These are phyloP conservation scores for Piliocolobus tephrosceles DNA, from an alignment of 2,113 vertebrate species.

Conservation along the genomic window DNA sequence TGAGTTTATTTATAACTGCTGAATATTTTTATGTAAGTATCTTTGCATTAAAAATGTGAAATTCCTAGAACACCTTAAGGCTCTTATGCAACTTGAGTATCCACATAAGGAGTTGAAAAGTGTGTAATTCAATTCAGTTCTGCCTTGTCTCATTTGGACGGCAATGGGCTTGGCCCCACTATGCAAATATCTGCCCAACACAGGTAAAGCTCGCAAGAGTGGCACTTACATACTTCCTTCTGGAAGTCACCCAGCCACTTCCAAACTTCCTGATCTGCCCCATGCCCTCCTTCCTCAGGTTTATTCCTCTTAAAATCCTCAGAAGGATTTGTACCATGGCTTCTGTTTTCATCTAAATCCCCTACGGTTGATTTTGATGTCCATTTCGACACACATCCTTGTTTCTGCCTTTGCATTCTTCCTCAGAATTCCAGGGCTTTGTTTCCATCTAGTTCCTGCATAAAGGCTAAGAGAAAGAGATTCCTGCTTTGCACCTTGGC, in stretches of 20 bases:
- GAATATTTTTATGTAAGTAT: neutral
- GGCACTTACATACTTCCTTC: neutral
- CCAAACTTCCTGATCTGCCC: neutral
- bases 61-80: neutral
- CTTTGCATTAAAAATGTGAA: neutral
- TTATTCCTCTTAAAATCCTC: neutral
- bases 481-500: neutral
- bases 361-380: neutral
- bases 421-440: neutral
- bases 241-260: neutral
- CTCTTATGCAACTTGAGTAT: neutral
- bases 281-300: neutral
- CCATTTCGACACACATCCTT: neutral
- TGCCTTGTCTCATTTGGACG: neutral
- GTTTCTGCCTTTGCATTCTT: neutral
- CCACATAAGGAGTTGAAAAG: neutral
- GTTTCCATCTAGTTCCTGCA: neutral
- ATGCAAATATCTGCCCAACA: neutral
- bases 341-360: neutral
- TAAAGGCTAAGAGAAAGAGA: neutral
- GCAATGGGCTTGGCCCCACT: too few species aligned
- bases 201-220: neutral
- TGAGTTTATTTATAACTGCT: neutral
- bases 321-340: neutral
- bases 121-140: neutral